Evolutionary conservation across 1,140 invertebrate genomes (phyloP).

Genomic region (Drosophila suzukii): DNA sequence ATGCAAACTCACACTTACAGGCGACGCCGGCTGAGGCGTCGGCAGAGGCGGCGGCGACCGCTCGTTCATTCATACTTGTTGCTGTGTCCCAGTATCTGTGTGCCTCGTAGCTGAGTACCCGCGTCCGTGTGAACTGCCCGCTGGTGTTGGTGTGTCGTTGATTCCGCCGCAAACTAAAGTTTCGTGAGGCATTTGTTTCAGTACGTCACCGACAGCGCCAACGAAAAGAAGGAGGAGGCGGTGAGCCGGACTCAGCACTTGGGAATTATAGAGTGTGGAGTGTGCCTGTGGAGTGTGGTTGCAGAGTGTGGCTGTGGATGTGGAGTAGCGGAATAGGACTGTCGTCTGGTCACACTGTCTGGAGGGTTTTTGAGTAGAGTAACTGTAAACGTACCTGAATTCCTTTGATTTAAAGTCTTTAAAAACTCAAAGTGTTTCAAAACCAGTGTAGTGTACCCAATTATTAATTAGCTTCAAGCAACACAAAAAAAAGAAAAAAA

Average conservation of each 20-base stretch:
- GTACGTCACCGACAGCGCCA: constrained; percentile 80
- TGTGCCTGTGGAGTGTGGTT: neutral
- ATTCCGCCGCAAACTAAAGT: constrained; percentile 70
- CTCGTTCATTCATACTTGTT: constrained; percentile 73
- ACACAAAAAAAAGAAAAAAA: constrained; percentile 32
- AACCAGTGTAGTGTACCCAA: constrained; percentile 44
- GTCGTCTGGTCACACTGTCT: constrained; percentile 44
- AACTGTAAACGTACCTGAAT: constrained; percentile 4
- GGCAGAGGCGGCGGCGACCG: constrained; percentile 11
- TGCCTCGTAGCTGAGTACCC: constrained; percentile 7
- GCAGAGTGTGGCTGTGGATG: no score
- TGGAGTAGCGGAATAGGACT: constrained; percentile 18
- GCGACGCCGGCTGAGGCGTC: constrained; percentile 22
- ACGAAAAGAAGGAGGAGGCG: constrained; percentile 80
- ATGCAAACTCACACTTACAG: constrained; percentile 76
- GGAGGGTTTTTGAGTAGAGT: constrained; percentile 6
- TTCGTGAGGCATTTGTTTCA: constrained; percentile 72
- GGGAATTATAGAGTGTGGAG: constrained; percentile 19
- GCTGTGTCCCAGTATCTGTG: constrained; percentile 38
- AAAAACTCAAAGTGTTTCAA: constrained; percentile 2
- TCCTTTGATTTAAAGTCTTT: neutral
- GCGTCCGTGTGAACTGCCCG: constrained; percentile 14
- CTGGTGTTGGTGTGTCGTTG: constrained; percentile 29
- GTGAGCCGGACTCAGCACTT: constrained; percentile 56
- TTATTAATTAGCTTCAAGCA: constrained; percentile 67